A percentile compares a stretch with the other conserved stretches of the same genome.
phyloP scores from a whole-genome alignment of 2,113 vertebrate species.

The Otus sunia region DNA sequence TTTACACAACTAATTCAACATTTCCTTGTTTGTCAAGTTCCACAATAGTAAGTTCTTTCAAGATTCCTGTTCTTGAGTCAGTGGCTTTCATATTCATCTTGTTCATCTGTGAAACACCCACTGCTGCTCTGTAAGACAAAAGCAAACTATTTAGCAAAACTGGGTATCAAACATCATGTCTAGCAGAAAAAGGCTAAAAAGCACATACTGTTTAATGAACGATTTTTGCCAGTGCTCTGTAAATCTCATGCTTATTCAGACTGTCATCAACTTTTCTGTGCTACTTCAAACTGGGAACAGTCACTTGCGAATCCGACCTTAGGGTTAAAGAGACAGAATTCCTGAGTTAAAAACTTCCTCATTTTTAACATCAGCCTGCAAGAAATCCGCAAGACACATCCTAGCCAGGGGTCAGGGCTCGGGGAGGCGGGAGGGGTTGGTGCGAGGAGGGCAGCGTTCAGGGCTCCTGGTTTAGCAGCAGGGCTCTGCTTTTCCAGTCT shows the following conservation, averaged over 20 bases:
- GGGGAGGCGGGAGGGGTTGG: background rate
- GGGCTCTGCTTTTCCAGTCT: background rate
- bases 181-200: background rate
- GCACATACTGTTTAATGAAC: background rate
- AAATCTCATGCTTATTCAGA: background rate
- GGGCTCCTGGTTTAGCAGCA: background rate
- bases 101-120: background rate
- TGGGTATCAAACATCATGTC: background rate
- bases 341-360: background rate
- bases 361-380: background rate
- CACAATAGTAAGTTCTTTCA: background rate
- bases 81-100: background rate
- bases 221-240: background rate
- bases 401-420: background rate
- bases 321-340: background rate
- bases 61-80: background rate
- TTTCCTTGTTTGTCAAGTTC: background rate
- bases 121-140: background rate
- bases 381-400: background rate
- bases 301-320: background rate
- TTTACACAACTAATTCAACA: background rate
- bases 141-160: background rate
- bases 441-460: background rate
- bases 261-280: background rate
- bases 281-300: background rate